Evolutionary conservation across 30 jellyfish, hydroid and myxozoan species (phyloP).

Genomic region (Clytia hemisphaerica): DNA sequence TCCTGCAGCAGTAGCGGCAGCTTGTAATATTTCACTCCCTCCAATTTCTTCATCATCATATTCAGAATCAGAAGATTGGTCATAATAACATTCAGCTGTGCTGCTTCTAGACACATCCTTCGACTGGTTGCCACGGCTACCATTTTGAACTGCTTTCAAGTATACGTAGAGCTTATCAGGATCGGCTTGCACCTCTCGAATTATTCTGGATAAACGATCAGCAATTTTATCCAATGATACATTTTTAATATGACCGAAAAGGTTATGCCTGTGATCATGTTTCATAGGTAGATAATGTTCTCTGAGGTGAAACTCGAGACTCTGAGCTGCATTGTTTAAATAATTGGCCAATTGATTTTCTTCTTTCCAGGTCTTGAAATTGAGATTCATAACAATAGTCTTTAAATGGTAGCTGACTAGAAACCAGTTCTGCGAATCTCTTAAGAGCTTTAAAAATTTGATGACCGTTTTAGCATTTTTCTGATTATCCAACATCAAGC

Average conservation of each 20-base stretch:
- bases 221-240: not conserved
- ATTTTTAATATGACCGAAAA: not conserved
- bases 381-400: constrained; percentile 25
- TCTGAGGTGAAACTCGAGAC: not conserved
- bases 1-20: not conserved
- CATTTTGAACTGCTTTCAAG: not conserved
- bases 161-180: not conserved
- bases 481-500: not conserved
- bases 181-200: not conserved
- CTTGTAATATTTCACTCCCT: not conserved
- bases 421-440: constrained; percentile 18
- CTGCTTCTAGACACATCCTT: not conserved
- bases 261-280: constrained; percentile 10
- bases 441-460: constrained; percentile 17
- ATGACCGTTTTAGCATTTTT: constrained; percentile 32
- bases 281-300: constrained; percentile 9
- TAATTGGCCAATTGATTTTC: not conserved
- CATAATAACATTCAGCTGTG: too few species aligned
- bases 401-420: constrained; percentile 22
- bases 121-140: not conserved
- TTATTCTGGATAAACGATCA: constrained; percentile 3
- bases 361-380: constrained; percentile 7
- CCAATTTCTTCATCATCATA: not conserved
- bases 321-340: not conserved
- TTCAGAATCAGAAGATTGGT: too few species aligned